A percentile compares a stretch with the other conserved stretches of the same genome.
These are phyloP conservation scores for Folsomia candida DNA, from an alignment of 2,888 invertebrate species.

Conservation along the genomic window DNA sequence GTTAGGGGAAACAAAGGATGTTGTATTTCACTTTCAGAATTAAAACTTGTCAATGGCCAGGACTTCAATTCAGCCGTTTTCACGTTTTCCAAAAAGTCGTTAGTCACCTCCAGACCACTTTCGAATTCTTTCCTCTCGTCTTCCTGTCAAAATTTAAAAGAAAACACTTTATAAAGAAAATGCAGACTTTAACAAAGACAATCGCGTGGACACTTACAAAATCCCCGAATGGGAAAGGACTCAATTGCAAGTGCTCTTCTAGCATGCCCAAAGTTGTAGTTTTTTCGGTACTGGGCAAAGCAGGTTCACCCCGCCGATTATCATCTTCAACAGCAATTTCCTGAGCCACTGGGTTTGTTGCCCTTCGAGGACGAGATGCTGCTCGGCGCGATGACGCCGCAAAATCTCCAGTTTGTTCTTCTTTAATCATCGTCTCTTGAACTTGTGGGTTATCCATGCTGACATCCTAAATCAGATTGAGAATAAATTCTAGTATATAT, in stretches of 20 bases:
- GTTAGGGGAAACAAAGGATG: slow-evolving; percentile 62
- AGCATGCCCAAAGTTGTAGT: slow-evolving; percentile 30
- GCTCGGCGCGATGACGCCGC: slow-evolving; percentile 42
- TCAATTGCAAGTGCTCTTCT: slow-evolving; percentile 41
- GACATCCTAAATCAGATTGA: neutral
- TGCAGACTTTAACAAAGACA: neutral
- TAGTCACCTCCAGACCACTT: slow-evolving; percentile 37
- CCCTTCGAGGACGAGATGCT: slow-evolving; percentile 39
- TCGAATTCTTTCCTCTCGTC: slow-evolving; percentile 42
- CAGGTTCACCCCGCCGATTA: slow-evolving; percentile 20
- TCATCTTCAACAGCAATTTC: slow-evolving; percentile 46
- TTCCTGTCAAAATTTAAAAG: slow-evolving; percentile 27
- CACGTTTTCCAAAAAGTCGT: slow-evolving; percentile 40
- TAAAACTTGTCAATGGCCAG: slow-evolving; percentile 57
- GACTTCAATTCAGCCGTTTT: slow-evolving; percentile 23
- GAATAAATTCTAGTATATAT: neutral
- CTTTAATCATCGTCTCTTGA: slow-evolving; percentile 7
- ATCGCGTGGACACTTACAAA: slow-evolving; percentile 22
- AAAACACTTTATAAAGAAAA: neutral
- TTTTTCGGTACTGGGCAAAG: neutral
- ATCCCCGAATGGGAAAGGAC: slow-evolving; percentile 45
- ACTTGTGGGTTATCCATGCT: neutral
- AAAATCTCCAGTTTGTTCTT: slow-evolving; percentile 37
- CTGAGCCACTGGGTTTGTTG: slow-evolving; percentile 37
- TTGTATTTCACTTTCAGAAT: slow-evolving; percentile 55